Base-by-base conservation (phyloP, 2,888 invertebrate genomes). In the Drosophila acutilabella region DNA sequence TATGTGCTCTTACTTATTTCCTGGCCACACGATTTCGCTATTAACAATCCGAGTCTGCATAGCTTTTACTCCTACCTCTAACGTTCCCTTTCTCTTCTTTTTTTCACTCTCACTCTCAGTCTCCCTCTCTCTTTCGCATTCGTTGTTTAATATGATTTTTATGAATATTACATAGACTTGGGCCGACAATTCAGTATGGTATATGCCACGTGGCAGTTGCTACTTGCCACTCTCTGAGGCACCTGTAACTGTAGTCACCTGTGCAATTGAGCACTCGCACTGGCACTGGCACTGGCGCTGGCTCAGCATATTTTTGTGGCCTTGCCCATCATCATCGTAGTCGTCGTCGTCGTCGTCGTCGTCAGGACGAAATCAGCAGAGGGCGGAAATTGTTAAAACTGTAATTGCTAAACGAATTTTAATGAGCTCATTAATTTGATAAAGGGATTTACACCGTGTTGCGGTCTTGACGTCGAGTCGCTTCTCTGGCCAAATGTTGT, bases 401-500 rank as follows among this genome's bases (percentile, higher is more conserved):
- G 80, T 89, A 89, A 89, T 90, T 89, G 89, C 90, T 89, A 89
- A 90, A 89, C 90, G 89, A 88, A 89, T 89, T 89, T 90, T 89
- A 89, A 89, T 89, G 90, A 89, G 89, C 89, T 89, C 90, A 89
- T 90, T 89, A 90, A 89, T 89, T 90, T 90, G 86, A 89, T 87
- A 89, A 89, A 89, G 80, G 85, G 88, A 88, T 89, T 89, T 89
- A 86, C 81, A 89, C 77, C 78, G 76, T 78, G 89, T 87, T 87
- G 89, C 78, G 87, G 85, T 84, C 70, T 72, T 64, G 64, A 72
- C 65, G 70, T 73, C 70, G 73, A 53, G 56, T 41, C 40, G 54
- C 45, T 23, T 20, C 56, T 14, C 71, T 69, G 71, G 61, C 81
- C 88, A 75, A 86, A 76, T 80, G 71, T 68, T 71, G 30, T 30